Evolutionary conservation across 1,140 invertebrate genomes (phyloP).

Genomic region (Neodiprion fabricii): DNA sequence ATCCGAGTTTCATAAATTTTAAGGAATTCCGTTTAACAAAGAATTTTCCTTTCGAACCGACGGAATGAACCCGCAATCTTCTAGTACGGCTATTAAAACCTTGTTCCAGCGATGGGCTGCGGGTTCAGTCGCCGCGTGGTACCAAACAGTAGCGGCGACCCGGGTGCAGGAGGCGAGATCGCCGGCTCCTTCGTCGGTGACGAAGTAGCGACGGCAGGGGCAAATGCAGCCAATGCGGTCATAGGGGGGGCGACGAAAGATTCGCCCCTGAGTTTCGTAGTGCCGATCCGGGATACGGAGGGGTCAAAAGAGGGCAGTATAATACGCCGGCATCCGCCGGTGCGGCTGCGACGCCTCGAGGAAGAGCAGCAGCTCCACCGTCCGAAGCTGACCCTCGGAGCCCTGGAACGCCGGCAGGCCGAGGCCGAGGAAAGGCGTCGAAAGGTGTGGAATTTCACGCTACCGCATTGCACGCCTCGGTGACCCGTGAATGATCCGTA

Average conservation of each 20-base stretch:
- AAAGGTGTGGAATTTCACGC: constrained; percentile 33
- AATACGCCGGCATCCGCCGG: constrained; percentile 46
- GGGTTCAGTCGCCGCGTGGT: not conserved
- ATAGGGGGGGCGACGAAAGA: constrained; percentile 15
- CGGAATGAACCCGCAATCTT: too few relatives aligned
- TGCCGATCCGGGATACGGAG: constrained; percentile 30
- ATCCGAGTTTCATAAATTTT: too few relatives aligned
- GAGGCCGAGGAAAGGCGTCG: constrained; percentile 45
- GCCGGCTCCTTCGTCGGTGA: not conserved
- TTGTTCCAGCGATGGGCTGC: not conserved
- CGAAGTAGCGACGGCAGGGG: not conserved
- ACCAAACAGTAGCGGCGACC: not conserved
- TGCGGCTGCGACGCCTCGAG: constrained; percentile 46
- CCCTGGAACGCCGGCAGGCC: constrained; percentile 47
- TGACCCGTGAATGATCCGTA: too few relatives aligned
- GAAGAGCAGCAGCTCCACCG: constrained; percentile 36
- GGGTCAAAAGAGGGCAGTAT: constrained; percentile 31
- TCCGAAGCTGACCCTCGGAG: constrained; percentile 41
- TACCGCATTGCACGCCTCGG: too few relatives aligned
- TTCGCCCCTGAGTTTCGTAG: constrained; percentile 45
- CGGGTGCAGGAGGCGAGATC: not conserved
- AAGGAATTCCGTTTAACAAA: too few relatives aligned
- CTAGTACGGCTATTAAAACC: too few relatives aligned
- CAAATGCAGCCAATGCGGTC: not conserved
- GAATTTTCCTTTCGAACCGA: too few relatives aligned